Percentiles rank a stretch among this genome's conserved stretches.
These are phyloP conservation scores for Anastrepha obliqua DNA, from an alignment of 1,140 invertebrate species.

Conservation along the genomic window DNA sequence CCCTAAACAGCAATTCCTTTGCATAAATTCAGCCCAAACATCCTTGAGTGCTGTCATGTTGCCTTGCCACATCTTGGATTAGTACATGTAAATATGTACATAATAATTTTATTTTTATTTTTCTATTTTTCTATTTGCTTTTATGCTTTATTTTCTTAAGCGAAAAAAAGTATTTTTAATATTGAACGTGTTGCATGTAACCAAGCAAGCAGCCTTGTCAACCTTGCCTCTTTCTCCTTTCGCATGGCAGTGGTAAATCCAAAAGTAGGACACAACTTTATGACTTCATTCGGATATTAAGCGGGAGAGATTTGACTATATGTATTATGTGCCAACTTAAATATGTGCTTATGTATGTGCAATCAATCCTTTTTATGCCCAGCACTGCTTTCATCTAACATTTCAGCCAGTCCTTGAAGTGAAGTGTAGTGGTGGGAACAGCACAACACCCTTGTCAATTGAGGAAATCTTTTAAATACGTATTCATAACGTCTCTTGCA, in stretches of 20 bases:
- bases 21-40: not conserved
- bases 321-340: too few relatives aligned
- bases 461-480: not conserved
- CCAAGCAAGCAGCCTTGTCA: not conserved
- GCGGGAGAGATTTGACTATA: not conserved
- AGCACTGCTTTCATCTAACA: not conserved
- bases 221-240: not conserved
- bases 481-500: not conserved
- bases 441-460: constrained; percentile 6
- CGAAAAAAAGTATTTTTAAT: constrained; percentile 26
- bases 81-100: not conserved
- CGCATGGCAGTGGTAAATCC: not conserved
- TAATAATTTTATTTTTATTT: not conserved
- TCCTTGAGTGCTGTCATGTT: constrained; percentile 33
- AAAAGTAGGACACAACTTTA: constrained; percentile 33
- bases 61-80: not conserved
- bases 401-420: too few relatives aligned
- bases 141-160: not conserved
- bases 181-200: constrained; percentile 3
- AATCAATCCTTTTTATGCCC: not conserved
- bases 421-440: not conserved
- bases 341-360: too few relatives aligned
- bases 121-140: not conserved
- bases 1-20: not conserved
- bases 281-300: too few relatives aligned